A percentile compares a stretch with the other conserved stretches of the same genome.
phyloP scores from a whole-genome alignment of 2,797 vertebrate genomes.

The Poeciliopsis presidionis region DNA sequence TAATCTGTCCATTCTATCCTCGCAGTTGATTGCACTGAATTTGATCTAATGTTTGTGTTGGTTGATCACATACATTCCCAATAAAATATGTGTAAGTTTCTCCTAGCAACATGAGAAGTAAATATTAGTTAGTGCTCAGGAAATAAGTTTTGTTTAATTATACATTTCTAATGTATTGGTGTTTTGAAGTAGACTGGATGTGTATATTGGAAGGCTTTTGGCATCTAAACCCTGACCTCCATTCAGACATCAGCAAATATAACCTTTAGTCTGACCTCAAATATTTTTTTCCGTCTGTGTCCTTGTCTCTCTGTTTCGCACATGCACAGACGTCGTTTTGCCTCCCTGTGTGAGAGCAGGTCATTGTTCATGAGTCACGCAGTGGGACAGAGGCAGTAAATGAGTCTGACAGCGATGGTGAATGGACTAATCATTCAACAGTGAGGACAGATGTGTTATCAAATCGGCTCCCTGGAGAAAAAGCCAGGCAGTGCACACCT shows the following conservation, averaged over 20 bases:
- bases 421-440: conserved; percentile 56
- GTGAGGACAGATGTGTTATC: conserved; percentile 37
- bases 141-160: background rate
- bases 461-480: conserved; percentile 34
- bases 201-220: conserved; percentile 8
- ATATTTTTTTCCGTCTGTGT: conserved; percentile 19
- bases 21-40: background rate
- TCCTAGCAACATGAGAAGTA: background rate
- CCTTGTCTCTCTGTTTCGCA: background rate
- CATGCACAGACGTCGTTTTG: conserved; percentile 38
- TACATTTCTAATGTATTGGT: conserved; percentile 9
- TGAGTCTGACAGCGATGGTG: conserved; percentile 52
- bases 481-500: conserved; percentile 30
- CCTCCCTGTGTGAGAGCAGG: conserved; percentile 52
- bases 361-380: conserved; percentile 61
- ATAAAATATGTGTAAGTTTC: background rate
- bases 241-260: conserved; percentile 40
- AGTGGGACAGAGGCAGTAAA: conserved; percentile 53
- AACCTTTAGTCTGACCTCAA: conserved; percentile 66
- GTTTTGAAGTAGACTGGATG: background rate
- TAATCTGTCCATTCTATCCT: background rate
- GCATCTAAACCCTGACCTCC: conserved; percentile 23
- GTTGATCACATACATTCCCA: background rate
- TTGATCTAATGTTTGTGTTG: background rate
- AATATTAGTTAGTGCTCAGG: background rate